These are phyloP conservation scores for Mellivora capensis DNA, from an alignment of 2,113 vertebrate genomes.

Conservation along the genomic window DNA sequence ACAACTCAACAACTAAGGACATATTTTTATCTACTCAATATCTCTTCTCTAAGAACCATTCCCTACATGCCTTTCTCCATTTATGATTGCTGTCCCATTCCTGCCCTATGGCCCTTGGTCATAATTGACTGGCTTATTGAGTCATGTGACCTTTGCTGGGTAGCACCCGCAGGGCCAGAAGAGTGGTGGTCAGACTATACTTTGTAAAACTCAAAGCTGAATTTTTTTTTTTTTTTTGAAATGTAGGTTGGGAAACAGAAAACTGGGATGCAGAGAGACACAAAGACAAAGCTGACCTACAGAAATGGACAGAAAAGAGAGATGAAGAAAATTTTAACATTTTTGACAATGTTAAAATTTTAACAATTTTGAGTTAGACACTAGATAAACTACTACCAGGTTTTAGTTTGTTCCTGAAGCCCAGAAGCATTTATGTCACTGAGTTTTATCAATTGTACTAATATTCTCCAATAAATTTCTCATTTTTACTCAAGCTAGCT, in stretches of 20 bases:
- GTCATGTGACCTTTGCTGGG: not conserved
- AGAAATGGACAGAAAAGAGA: not conserved
- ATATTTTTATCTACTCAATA: not conserved
- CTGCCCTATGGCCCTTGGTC: not conserved
- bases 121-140: not conserved
- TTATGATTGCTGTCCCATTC: not conserved
- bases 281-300: not conserved
- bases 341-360: not conserved
- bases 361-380: not conserved
- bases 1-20: not conserved
- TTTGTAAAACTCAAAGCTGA: not conserved
- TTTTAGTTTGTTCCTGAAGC: not conserved
- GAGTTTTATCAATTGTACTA: not conserved
- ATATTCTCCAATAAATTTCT: not conserved
- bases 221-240: not conserved
- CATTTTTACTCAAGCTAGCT: not conserved
- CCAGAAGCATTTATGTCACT: not conserved
- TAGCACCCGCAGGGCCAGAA: not conserved
- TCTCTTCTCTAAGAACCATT: not conserved
- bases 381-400: too few relatives aligned
- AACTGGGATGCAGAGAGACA: not conserved
- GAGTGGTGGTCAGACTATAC: not conserved
- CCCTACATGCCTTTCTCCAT: not conserved
- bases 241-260: not conserved
- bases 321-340: not conserved